Evolutionary conservation across 2,888 invertebrate species (phyloP).

Genomic region (Acanthosepion lycidas): DNA sequence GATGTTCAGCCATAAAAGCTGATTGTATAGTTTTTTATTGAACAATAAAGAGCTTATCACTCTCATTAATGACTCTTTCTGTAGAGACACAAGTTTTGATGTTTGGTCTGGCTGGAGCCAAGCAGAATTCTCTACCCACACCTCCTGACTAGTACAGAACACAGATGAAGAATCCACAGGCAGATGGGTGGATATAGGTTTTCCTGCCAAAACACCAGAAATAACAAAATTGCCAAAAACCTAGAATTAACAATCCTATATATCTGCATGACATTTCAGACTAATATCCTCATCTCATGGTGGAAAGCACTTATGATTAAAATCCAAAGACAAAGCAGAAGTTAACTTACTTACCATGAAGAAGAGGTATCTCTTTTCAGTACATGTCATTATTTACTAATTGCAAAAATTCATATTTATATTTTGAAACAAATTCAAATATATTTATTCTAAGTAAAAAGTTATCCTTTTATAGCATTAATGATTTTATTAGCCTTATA

Average conservation of each 20-base stretch:
- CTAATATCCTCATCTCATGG: not conserved
- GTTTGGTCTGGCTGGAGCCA: not conserved
- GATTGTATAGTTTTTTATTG: constrained; percentile 25
- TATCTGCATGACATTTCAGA: not conserved
- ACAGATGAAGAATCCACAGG: not conserved
- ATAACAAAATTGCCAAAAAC: not conserved
- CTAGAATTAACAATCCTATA: not conserved
- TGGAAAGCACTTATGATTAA: too few species aligned
- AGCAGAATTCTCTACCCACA: not conserved
- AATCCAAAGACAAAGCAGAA: too few species aligned
- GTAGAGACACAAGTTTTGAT: not conserved
- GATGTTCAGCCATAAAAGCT: not conserved
- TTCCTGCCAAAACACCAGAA: not conserved
- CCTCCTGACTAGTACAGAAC: not conserved
- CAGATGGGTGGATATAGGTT: not conserved
- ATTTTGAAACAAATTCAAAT: too few species aligned
- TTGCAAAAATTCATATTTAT: too few species aligned
- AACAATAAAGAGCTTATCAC: constrained; percentile 33
- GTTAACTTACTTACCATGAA: too few species aligned
- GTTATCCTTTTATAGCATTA: too few species aligned
- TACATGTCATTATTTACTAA: too few species aligned
- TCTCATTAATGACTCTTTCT: not conserved
- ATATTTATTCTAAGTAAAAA: too few species aligned
- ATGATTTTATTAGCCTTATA: too few species aligned
- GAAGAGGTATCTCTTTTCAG: too few species aligned